phyloP scores from a whole-genome alignment of 2,797 vertebrate species.

The Melopsittacus undulatus region DNA sequence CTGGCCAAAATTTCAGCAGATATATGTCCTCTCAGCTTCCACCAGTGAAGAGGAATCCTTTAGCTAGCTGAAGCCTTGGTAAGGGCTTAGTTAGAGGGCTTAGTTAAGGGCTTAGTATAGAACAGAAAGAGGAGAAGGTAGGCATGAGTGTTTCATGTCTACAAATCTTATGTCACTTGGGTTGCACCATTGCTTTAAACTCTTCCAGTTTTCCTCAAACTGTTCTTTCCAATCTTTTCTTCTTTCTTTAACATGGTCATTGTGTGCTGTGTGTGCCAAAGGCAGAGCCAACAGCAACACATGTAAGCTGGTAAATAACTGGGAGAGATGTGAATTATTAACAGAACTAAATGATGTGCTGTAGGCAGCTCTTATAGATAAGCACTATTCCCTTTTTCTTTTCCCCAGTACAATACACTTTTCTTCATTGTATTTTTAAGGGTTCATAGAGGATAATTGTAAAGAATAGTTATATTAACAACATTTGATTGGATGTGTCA shows the following conservation, averaged over 20 bases:
- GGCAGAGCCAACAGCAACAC: neutral
- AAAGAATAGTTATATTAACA: neutral
- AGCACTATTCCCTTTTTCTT: neutral
- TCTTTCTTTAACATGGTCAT: neutral
- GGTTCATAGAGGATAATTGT: neutral
- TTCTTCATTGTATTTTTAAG: neutral
- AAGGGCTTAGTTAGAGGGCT: too few relatives aligned
- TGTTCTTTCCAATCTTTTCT: neutral
- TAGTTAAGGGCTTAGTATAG: too few relatives aligned
- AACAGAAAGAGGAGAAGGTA: neutral
- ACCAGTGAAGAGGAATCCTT: neutral
- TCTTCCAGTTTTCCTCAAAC: neutral
- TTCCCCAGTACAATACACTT: neutral
- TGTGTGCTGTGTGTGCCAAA: neutral
- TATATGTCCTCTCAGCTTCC: neutral
- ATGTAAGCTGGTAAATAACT: neutral
- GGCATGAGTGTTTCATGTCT: neutral
- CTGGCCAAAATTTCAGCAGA: neutral
- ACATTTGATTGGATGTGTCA: neutral
- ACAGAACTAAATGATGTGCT: neutral
- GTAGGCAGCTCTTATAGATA: neutral
- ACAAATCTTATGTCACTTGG: neutral
- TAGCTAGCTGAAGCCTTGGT: neutral
- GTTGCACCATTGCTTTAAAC: neutral
- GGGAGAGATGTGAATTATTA: neutral